phyloP scores from a whole-genome alignment of 2,797 vertebrate genomes.

The Carduelis carduelis region DNA sequence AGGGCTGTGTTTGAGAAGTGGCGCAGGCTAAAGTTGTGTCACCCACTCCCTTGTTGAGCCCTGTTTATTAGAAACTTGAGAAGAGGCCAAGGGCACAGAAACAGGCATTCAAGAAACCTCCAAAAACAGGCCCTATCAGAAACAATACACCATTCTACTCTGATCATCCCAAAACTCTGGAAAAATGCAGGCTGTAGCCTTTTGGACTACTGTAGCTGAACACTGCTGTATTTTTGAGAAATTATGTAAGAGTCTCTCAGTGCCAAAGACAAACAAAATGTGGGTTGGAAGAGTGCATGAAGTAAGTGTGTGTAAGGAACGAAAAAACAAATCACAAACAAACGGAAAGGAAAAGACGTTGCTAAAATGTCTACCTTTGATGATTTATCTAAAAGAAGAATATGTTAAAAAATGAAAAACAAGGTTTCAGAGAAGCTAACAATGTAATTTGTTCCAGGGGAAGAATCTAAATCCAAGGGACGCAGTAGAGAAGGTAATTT shows the following conservation, averaged over 20 bases:
- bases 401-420: background rate
- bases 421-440: background rate
- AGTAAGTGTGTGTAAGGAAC: background rate
- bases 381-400: background rate
- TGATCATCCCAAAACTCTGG: background rate
- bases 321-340: background rate
- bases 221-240: constrained; percentile 31
- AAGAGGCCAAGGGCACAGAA: constrained; percentile 24
- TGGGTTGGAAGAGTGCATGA: background rate
- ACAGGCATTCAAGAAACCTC: background rate
- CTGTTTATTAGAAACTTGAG: constrained; percentile 22
- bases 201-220: background rate
- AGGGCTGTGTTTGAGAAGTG: background rate
- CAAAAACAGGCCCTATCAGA: background rate
- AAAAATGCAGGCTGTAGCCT: constrained; percentile 36
- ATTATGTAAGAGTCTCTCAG: background rate
- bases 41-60: background rate
- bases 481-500: background rate
- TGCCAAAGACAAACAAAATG: constrained; percentile 45
- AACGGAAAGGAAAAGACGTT: background rate
- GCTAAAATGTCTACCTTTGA: background rate
- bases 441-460: background rate
- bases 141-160: constrained; percentile 42
- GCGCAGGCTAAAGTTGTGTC: background rate
- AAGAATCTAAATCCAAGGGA: background rate